Conservation (phyloP, 2,113 vertebrate species). For the Cheilinus undulatus region DNA sequence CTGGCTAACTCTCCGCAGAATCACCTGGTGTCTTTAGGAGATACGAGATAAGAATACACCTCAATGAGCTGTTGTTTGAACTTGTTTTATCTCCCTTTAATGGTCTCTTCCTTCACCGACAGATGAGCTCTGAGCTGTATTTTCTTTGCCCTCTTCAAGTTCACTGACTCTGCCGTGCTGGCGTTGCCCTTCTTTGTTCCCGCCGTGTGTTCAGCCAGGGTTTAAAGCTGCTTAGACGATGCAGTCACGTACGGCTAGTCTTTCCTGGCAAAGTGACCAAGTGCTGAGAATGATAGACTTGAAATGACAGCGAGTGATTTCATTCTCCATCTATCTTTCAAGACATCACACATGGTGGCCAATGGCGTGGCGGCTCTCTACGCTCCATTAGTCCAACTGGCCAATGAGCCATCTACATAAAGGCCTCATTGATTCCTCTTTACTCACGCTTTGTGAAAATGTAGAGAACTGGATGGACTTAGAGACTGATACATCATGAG, state of each 20-base stretch:
- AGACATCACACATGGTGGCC: constrained; percentile 36
- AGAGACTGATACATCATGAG: constrained; percentile 53
- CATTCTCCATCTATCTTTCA: constrained; percentile 67
- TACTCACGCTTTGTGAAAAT: constrained; percentile 63
- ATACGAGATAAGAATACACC: constrained; percentile 47
- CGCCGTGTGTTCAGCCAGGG: not conserved
- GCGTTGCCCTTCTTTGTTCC: constrained; percentile 13
- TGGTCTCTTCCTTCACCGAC: constrained; percentile 27
- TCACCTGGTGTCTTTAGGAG: constrained; percentile 47
- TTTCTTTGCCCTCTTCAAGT: constrained; percentile 13
- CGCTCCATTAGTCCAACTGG: constrained; percentile 66
- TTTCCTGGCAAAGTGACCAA: constrained; percentile 60
- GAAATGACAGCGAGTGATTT: constrained; percentile 62
- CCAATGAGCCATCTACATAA: constrained; percentile 73
- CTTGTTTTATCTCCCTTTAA: constrained; percentile 46
- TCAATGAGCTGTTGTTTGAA: constrained; percentile 21
- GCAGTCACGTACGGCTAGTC: constrained; percentile 37
- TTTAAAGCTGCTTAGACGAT: constrained; percentile 34
- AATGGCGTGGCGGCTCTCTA: constrained; percentile 35
- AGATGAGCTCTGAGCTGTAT: constrained; percentile 12
- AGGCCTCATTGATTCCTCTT: constrained; percentile 73
- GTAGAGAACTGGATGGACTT: constrained; percentile 44
- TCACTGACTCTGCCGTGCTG: constrained; percentile 31
- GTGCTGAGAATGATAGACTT: constrained; percentile 67
- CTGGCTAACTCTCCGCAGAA: constrained; percentile 39